phyloP scores from a whole-genome alignment of 2,888 invertebrate genomes.

The Spatulosminthurus flaviceps region DNA sequence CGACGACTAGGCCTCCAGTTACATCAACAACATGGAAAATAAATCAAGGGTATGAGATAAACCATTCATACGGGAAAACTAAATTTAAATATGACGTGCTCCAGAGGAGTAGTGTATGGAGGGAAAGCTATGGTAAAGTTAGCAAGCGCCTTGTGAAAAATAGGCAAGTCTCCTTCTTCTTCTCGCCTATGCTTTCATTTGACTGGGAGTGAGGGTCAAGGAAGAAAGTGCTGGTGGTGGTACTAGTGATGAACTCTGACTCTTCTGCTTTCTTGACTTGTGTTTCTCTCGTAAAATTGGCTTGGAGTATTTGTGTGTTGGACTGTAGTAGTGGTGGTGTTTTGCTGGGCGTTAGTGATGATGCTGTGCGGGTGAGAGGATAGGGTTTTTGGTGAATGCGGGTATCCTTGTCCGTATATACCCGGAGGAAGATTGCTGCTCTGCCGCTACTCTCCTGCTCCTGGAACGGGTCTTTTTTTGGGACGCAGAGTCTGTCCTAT shows the following conservation, averaged over 20 bases:
- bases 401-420: not conserved
- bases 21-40: slow-evolving; percentile 31
- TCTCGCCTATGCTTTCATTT: not conserved
- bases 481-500: not conserved
- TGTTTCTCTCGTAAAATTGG: not conserved
- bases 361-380: too few species aligned
- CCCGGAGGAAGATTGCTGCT: not conserved
- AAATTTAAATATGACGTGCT: slow-evolving; percentile 29
- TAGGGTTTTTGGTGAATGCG: not conserved
- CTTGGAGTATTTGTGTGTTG: not conserved
- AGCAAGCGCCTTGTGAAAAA: not conserved
- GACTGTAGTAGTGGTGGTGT: not conserved
- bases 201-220: not conserved
- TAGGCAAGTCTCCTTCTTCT: too few species aligned
- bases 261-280: slow-evolving; percentile 2
- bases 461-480: not conserved
- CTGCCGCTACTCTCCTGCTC: too few species aligned
- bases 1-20: not conserved
- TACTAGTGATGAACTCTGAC: not conserved
- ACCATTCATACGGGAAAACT: slow-evolving; percentile 21
- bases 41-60: slow-evolving; percentile 35
- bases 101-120: not conserved
- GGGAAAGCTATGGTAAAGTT: not conserved
- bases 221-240: not conserved
- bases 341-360: not conserved